Base-by-base conservation (phyloP, 2,797 vertebrate species). In the Myripristis jacobus region DNA sequence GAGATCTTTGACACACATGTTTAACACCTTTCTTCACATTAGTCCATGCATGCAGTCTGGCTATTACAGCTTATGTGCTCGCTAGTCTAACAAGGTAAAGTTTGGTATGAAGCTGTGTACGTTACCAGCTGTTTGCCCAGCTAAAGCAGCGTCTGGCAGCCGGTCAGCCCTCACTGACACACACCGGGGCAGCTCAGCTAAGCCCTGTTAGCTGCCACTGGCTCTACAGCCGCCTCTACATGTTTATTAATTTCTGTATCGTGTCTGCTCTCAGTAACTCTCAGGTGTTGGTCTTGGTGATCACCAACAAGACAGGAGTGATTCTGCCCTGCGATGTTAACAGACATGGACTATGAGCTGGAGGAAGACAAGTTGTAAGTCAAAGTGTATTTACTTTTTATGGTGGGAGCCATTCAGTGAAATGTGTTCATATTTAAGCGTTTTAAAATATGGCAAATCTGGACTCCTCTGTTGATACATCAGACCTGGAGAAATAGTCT, bases 281-380 rank as follows among this genome's bases (percentile, higher is more conserved):
- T n/a, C n/a, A n/a, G n/a, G n/a, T n/a, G n/a, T n/a, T n/a, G n/a
- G n/a, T n/a, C n/a, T n/a, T n/a, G n/a, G n/a, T n/a, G n/a, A n/a
- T n/a, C n/a, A n/a, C n/a, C n/a, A n/a, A n/a, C n/a, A n/a, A 41
- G 68, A 82, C 83, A 75, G 75, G 19, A 66, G 66, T 67, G 71
- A 81, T 27, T 4, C 56, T 50, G 80, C 38, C 72, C 76, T 66
- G 48, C n/a, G 6, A 98, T 98, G 96, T 97, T 98, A 90, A 93
- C 96, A 56, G 97, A 98, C 89, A 95, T 98, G 95, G 97, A 99
- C 72, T 99, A 96, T 85, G 98, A 99, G 76, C 86, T 98, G 81
- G 97, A 99, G 75, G 97, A 99, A 82, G 98, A 99, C 91, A 99
- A 99, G 75, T 92, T 99, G 98, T 99, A 90, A 96, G 97, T 96